Base-by-base conservation (phyloP, 2,888 invertebrate species). In the Torymus tubicola region DNA sequence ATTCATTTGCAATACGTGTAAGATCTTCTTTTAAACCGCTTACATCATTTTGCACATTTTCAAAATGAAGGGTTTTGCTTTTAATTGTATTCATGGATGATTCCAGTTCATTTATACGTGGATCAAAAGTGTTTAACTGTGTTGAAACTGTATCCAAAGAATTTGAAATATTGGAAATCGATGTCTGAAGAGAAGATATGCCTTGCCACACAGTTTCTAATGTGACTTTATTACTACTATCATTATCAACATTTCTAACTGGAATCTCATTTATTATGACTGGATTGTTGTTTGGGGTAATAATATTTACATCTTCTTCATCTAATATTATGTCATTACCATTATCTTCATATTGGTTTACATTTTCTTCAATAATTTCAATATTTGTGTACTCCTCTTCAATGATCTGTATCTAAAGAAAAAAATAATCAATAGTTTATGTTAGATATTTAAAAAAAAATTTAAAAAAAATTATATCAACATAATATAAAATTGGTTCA, bases 161-260 rank as follows among this genome's bases (percentile, higher is more conserved):
- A 24, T 73, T 77, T 10, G 82, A 82, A 55, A 82, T 77, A 67
- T 77, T 82, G 2, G 80, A 73, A 63, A 80, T 78, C 12, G 77
- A 73, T 1, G 64, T 53, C 21, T 82, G 82, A 2, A 82, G 13
- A 55, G 69, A 63, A n/a, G 80, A 69, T 11, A 80, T 80, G 13
- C 82, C 82, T 24, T 79, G 55, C 80, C 82, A 82, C 1, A 82
- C 82, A 18, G 80, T 80, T 50, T 80, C 80, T 21, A 82, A 77
- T 3, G 82, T 82, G 16, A 82, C 57, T 55, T 63, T 76, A 12
- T 78, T 64, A 3, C 60, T 63, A 2, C n/a, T 2, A 11, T 75
- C 18, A 69, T 75, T 80, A n/a, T 21, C 75, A 42, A 8, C 42
- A 24, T 42, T 69, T 31, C 42, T 42, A 18, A 50, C 42, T 16